These are phyloP conservation scores for Calliopsis andreniformis DNA, from an alignment of 1,140 invertebrate genomes.

Conservation along the genomic window DNA sequence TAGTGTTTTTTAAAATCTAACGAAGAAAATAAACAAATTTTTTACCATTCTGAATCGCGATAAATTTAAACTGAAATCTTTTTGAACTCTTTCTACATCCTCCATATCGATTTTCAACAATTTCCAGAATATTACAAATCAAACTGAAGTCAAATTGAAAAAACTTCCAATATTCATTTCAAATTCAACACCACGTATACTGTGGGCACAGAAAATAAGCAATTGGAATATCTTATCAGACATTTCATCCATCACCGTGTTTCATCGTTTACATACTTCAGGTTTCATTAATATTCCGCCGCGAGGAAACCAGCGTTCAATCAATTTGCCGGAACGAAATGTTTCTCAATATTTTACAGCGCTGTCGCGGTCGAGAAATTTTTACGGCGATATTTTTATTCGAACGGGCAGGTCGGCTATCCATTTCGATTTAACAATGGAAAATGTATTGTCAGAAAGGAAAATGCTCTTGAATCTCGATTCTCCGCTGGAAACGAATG, in stretches of 20 bases:
- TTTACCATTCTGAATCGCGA: too few relatives aligned
- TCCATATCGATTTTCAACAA: too few relatives aligned
- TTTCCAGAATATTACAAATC: too few relatives aligned
- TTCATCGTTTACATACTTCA: background rate
- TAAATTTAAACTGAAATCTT: too few relatives aligned
- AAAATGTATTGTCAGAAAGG: background rate
- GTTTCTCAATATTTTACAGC: background rate
- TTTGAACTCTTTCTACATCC: too few relatives aligned
- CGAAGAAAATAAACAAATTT: too few relatives aligned
- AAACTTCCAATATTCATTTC: too few relatives aligned
- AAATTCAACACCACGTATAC: too few relatives aligned
- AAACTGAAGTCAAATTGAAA: too few relatives aligned
- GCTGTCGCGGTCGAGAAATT: background rate
- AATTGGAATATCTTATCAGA: background rate
- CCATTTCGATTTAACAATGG: background rate
- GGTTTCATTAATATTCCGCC: background rate
- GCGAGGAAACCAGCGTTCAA: background rate
- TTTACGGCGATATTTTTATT: background rate
- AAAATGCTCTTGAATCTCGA: background rate
- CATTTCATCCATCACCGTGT: background rate
- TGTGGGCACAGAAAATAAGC: background rate
- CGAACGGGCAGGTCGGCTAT: background rate
- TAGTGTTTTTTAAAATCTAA: too few relatives aligned
- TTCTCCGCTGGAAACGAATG: too few relatives aligned
- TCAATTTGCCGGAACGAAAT: background rate